Percentiles rank a stretch among this genome's conserved stretches.
Conservation (phyloP, 2,797 vertebrate species). For the Hephaestus fuliginosus region DNA sequence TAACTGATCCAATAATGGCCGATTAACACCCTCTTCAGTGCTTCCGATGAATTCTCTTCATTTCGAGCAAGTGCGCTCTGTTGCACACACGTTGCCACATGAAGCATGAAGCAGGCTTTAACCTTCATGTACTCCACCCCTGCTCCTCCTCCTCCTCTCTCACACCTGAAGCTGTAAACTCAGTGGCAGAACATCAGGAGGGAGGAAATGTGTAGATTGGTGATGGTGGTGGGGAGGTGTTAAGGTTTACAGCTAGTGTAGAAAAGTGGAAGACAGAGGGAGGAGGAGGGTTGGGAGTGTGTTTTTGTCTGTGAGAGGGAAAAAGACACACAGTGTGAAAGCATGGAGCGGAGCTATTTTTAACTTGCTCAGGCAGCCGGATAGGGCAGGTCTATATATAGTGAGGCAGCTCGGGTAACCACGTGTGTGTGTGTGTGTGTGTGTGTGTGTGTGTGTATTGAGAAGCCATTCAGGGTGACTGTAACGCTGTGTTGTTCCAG, state of each 20-base stretch:
- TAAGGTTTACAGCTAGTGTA: constrained; percentile 1
- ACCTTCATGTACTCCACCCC: constrained; percentile 13
- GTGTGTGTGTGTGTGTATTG: constrained; percentile 31
- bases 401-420: constrained; percentile 68
- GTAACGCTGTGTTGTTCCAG: constrained; percentile 42
- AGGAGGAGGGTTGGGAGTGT: background rate
- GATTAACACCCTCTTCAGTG: background rate
- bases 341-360: constrained; percentile 80
- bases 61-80: constrained; percentile 7
- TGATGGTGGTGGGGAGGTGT: background rate
- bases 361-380: constrained; percentile 74
- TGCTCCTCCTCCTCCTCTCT: background rate
- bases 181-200: constrained; percentile 12
- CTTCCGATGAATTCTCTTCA: constrained; percentile 22
- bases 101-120: constrained; percentile 19
- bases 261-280: constrained; percentile 26
- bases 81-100: too few relatives aligned
- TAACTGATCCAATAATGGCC: background rate
- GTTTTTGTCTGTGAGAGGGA: constrained; percentile 27
- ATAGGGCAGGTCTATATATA: constrained; percentile 82
- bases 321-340: constrained; percentile 31
- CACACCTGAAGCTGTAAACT: constrained; percentile 25
- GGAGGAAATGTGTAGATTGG: constrained; percentile 17
- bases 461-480: constrained; percentile 60
- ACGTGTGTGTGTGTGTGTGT: constrained; percentile 23